A percentile compares a stretch with the other conserved stretches of the same genome.
Evolutionary conservation across 2,888 invertebrate species (phyloP).

Genomic region (Notodonta dromedarius): DNA sequence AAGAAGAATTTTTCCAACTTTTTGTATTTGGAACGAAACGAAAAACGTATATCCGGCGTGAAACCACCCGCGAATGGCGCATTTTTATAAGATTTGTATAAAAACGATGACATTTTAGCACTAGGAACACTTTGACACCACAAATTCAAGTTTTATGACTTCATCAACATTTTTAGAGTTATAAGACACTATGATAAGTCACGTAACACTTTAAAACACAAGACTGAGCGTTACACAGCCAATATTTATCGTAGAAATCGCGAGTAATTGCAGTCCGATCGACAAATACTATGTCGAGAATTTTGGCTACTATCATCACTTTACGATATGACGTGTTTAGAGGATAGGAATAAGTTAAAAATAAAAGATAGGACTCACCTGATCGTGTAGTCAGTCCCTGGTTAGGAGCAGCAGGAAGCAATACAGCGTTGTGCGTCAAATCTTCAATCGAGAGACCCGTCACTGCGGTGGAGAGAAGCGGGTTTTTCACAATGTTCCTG

Average conservation of each 20-base stretch:
- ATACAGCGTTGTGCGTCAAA: constrained; percentile 88
- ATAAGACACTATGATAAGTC: constrained; percentile 10
- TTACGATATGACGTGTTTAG: constrained; percentile 52
- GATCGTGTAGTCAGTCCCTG: constrained; percentile 67
- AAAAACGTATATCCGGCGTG: constrained; percentile 57
- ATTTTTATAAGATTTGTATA: constrained; percentile 71
- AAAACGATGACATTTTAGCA: constrained; percentile 60
- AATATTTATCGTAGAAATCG: constrained; percentile 29
- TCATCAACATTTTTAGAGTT: constrained; percentile 12
- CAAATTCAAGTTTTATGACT: constrained; percentile 14
- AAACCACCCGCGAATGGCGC: constrained; percentile 70
- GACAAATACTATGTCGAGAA: constrained; percentile 41
- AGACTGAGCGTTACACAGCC: constrained; percentile 20
- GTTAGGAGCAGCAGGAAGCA: constrained; percentile 86
- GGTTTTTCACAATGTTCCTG: constrained; percentile 84
- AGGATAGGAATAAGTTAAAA: constrained; percentile 55
- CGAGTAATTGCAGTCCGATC: constrained; percentile 49
- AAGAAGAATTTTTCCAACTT: constrained; percentile 56
- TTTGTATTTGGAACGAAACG: constrained; percentile 53
- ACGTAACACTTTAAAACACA: constrained; percentile 21
- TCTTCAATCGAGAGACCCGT: constrained; percentile 89
- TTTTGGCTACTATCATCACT: constrained; percentile 45
- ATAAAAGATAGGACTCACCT: constrained; percentile 75
- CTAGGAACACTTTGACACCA: constrained; percentile 8
- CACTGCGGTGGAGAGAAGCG: constrained; percentile 89